Conservation (phyloP, 2,797 vertebrate genomes). For the Betta splendens region DNA sequence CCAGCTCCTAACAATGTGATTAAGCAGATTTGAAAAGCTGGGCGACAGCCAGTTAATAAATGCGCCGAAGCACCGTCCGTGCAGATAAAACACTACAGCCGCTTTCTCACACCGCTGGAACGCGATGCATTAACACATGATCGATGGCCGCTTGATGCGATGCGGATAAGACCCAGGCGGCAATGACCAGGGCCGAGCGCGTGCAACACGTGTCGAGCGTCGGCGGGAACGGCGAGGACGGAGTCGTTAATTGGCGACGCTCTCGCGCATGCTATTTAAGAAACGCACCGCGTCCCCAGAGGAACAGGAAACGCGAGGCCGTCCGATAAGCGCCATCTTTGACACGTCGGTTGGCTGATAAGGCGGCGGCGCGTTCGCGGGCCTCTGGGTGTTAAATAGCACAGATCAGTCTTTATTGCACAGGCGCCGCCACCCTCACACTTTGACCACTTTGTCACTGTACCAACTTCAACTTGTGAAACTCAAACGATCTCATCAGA, state of each 20-base stretch:
- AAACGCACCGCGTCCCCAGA: slow-evolving; percentile 11
- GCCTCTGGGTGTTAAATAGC: neutral
- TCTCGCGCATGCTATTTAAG: neutral
- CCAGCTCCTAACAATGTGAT: neutral
- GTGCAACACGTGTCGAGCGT: too few species aligned
- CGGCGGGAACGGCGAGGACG: neutral
- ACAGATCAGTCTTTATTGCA: slow-evolving; percentile 3
- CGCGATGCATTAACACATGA: neutral
- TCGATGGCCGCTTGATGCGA: neutral
- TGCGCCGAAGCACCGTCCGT: neutral
- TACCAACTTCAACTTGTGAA: slow-evolving; percentile 6
- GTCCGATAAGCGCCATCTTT: slow-evolving; percentile 27
- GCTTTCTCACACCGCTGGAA: neutral
- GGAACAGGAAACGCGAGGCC: slow-evolving; percentile 52
- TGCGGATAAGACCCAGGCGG: too few species aligned
- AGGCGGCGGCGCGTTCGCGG: slow-evolving; percentile 4
- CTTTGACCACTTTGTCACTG: too few species aligned
- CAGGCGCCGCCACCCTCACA: neutral
- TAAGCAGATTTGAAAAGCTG: neutral
- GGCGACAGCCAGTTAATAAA: neutral
- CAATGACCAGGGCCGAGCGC: too few species aligned
- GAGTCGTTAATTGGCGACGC: neutral
- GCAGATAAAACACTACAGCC: neutral
- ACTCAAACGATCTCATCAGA: neutral
- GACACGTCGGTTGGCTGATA: slow-evolving; percentile 37